Base-by-base conservation (phyloP, 2,113 vertebrate genomes). In the Campylorhamphus procurvoides region DNA sequence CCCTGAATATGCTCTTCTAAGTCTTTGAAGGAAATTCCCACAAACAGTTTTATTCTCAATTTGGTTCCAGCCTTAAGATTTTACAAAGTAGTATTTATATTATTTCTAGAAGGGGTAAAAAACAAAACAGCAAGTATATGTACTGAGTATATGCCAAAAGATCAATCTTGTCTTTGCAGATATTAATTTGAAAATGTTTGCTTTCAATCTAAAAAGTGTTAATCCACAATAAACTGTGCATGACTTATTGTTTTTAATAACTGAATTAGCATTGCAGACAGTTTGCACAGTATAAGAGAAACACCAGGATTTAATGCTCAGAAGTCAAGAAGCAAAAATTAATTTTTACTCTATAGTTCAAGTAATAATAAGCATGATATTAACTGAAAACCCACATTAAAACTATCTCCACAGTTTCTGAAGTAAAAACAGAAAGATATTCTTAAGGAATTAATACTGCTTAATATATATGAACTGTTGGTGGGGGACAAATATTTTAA, bases 311-410 rank as follows among this genome's bases (percentile, higher is more conserved):
- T 91, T 94, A 95, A 92, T 6, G 10, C 47, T 71, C 33, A 91
- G 16, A 91, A 93, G 71, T 90, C 85, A 92, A 89, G 19, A 74
- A 83, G 19, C 11, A 93, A 76, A 16, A 86, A 95, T 82, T 94
- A 59, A 78, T 79, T 90, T 95, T 95, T 87, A 62, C 28, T 72
- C 50, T 67, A 69, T 27, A 79, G 62, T 92, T 96, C 52, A 67
- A 93, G 62, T 88, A 53, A 58, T 74, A 95, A 96, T 60, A 91
- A 94, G 40, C 49, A 84, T 29, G 35, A 85, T 13, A 83, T 40
- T 94, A 93, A 87, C 58, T 75, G 35, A 87, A 96, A 94, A 81
- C 4, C 19, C 33, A 77, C 62, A 93, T 42, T 95, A 83, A 93
- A 93, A 80, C 12, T 62, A 19, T 55, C 35, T 82, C 29, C 55